Conservation (phyloP, 2,888 invertebrate genomes). For the Drosophila atripex region DNA sequence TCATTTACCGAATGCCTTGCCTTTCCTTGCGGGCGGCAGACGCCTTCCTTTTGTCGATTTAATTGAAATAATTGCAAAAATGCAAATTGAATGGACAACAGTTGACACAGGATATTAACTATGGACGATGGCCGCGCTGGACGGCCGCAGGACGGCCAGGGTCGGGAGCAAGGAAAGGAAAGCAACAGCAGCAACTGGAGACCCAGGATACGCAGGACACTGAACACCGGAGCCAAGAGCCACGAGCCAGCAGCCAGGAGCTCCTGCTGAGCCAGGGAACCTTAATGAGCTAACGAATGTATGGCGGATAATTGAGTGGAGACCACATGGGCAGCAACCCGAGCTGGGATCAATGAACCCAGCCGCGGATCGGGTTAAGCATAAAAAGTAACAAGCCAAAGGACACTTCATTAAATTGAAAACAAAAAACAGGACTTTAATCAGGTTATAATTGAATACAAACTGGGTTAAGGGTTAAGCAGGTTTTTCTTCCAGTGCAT, state of each 20-base stretch:
- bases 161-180: not conserved
- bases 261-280: conserved; percentile 19
- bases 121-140: conserved; percentile 24
- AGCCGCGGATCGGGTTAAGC: conserved; percentile 5
- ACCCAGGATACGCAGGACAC: not conserved
- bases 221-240: not conserved
- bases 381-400: not conserved
- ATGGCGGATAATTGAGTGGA: conserved; percentile 40
- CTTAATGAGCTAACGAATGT: conserved; percentile 48
- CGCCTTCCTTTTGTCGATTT: conserved; percentile 69
- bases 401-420: not conserved
- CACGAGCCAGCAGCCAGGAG: not conserved
- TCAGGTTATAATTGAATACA: not conserved
- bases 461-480: not conserved
- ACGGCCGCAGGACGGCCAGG: not conserved
- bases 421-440: not conserved
- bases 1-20: conserved; percentile 31
- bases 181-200: conserved; percentile 3
- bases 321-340: conserved; percentile 28
- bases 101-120: conserved; percentile 77
- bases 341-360: conserved; percentile 20
- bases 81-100: conserved; percentile 73
- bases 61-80: conserved; percentile 79
- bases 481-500: not conserved
- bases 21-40: conserved; percentile 37